Evolutionary conservation across 2,888 invertebrate species (phyloP).

Genomic region (Ptychoptera contaminata): DNA sequence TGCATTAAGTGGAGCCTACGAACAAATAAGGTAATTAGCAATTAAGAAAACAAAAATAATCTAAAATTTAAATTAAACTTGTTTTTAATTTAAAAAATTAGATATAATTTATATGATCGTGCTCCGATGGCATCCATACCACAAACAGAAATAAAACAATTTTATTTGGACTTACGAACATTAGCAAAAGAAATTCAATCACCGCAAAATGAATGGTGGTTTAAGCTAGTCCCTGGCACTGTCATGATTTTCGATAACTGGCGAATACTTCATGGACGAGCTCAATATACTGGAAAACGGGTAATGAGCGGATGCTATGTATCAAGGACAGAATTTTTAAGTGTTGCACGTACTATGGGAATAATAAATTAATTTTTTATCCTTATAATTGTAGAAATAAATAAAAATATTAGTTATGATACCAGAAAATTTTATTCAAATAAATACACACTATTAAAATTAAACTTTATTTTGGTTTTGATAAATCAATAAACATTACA

Average conservation of each 20-base stretch:
- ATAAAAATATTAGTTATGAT: neutral
- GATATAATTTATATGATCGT: constrained; percentile 62
- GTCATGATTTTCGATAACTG: constrained; percentile 65
- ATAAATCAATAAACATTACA: no score
- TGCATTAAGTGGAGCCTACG: constrained; percentile 35
- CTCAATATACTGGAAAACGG: constrained; percentile 48
- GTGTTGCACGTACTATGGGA: constrained; percentile 37
- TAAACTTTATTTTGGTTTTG: no score
- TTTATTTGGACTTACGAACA: constrained; percentile 43
- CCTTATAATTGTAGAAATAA: no score
- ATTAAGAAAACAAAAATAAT: neutral
- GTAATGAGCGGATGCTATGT: constrained; percentile 57
- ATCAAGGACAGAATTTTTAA: constrained; percentile 49
- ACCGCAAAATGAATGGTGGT: constrained; percentile 36
- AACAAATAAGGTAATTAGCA: constrained; percentile 38
- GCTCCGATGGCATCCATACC: constrained; percentile 40
- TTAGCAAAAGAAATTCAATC: constrained; percentile 37
- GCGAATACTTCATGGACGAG: constrained; percentile 59
- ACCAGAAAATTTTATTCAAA: neutral
- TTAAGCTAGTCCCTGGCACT: constrained; percentile 49
- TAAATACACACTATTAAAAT: neutral
- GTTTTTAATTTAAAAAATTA: constrained; percentile 18
- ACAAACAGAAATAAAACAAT: constrained; percentile 35
- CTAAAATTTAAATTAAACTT: neutral
- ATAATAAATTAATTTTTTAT: constrained; percentile 28